Conservation (phyloP, 2,113 vertebrate species). For the Ceyx melanurus region DNA sequence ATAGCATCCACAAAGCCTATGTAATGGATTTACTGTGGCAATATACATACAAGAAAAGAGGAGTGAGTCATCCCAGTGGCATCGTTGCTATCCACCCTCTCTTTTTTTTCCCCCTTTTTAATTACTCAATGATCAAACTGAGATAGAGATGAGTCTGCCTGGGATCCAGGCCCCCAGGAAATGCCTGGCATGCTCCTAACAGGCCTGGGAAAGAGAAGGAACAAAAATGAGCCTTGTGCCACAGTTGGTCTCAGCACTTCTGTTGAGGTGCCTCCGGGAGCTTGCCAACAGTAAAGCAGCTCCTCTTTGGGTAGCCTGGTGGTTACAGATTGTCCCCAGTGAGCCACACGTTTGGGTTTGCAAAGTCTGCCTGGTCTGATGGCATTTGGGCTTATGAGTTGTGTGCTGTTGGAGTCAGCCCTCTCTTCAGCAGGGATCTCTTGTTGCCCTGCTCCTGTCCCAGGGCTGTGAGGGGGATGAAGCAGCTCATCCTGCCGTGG, state of each 20-base stretch:
- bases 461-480: background rate
- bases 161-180: background rate
- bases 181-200: background rate
- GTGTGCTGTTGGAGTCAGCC: background rate
- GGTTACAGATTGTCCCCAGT: background rate
- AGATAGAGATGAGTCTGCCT: background rate
- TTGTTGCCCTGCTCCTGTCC: background rate
- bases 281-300: background rate
- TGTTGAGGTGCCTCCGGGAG: background rate
- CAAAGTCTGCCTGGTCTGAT: background rate
- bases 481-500: background rate
- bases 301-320: background rate
- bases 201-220: background rate
- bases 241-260: background rate
- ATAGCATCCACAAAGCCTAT: background rate
- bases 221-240: background rate
- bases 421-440: background rate
- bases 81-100: background rate
- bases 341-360: background rate
- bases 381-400: background rate
- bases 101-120: background rate
- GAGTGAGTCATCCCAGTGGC: background rate
- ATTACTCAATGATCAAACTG: background rate
- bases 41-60: background rate
- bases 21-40: constrained; percentile 21